These are phyloP conservation scores for Laterallus jamaicensis DNA, from an alignment of 2,113 vertebrate genomes.

Conservation along the genomic window DNA sequence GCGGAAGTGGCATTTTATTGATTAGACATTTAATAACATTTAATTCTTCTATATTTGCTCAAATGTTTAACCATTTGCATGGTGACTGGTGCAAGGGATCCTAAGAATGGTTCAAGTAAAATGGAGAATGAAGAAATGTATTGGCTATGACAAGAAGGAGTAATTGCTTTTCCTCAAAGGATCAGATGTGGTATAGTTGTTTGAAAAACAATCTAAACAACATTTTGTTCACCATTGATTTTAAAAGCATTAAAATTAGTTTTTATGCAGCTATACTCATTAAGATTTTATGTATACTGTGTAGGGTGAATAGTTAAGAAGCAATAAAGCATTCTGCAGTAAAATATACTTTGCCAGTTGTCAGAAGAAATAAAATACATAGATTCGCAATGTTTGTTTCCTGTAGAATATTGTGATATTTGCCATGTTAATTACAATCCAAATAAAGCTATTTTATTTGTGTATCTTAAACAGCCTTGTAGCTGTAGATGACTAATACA, in stretches of 20 bases:
- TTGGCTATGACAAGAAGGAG: conserved; percentile 71
- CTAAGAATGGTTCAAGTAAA: conserved; percentile 40
- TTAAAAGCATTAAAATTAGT: conserved; percentile 77
- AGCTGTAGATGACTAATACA: conserved; percentile 53
- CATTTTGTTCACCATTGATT: conserved; percentile 75
- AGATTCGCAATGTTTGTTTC: conserved; percentile 56
- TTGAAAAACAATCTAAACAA: conserved; percentile 72
- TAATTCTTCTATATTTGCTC: conserved; percentile 23
- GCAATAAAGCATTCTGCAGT: conserved; percentile 65
- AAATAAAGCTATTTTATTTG: conserved; percentile 65
- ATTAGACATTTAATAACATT: conserved; percentile 63
- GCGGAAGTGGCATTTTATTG: conserved; percentile 46
- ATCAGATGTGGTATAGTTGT: conserved; percentile 57
- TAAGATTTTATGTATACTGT: conserved; percentile 66
- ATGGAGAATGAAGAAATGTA: conserved; percentile 63
- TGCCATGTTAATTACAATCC: conserved; percentile 71
- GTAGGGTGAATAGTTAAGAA: conserved; percentile 66
- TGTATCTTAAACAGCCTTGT: conserved; percentile 46
- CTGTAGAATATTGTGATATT: conserved; percentile 55
- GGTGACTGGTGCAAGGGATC: conserved; percentile 11
- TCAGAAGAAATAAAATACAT: conserved; percentile 63
- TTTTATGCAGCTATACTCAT: conserved; percentile 71
- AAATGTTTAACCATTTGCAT: conserved; percentile 66
- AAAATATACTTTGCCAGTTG: conserved; percentile 64
- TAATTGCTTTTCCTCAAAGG: conserved; percentile 73